Conservation (phyloP, 2,888 invertebrate species). For the Barypeithes pellucidus region DNA sequence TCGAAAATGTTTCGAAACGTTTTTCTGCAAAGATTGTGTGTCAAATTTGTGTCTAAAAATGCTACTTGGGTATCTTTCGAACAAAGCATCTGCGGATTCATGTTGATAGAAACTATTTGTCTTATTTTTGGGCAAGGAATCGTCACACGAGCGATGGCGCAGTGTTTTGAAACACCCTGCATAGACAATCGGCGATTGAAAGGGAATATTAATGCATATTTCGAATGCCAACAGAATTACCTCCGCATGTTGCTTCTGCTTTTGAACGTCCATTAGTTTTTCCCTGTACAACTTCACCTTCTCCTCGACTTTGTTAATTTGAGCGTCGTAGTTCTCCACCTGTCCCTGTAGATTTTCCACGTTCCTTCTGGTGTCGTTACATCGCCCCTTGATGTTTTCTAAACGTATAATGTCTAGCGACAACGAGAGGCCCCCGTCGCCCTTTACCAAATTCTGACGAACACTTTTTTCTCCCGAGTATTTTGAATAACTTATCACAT, state of each 20-base stretch:
- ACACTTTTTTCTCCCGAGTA: slow-evolving; percentile 78
- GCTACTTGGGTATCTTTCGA: too few species aligned
- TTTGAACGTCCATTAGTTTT: slow-evolving; percentile 58
- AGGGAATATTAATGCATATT: too few species aligned
- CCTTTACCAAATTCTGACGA: slow-evolving; percentile 73
- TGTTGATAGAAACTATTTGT: too few species aligned
- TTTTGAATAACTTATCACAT: slow-evolving; percentile 74
- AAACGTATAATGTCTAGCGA: slow-evolving; percentile 75
- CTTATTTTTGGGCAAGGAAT: too few species aligned
- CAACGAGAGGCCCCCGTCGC: slow-evolving; percentile 74
- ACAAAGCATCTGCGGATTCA: too few species aligned
- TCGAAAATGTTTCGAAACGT: too few species aligned
- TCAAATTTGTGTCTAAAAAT: too few species aligned
- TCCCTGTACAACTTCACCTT: slow-evolving; percentile 55
- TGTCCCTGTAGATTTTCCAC: slow-evolving; percentile 58
- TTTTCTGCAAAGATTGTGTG: too few species aligned
- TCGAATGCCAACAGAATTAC: too few species aligned
- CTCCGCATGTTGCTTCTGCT: slow-evolving; percentile 56
- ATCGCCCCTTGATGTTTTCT: slow-evolving; percentile 64
- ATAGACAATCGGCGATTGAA: too few species aligned
- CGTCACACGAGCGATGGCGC: too few species aligned
- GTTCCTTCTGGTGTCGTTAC: slow-evolving; percentile 57
- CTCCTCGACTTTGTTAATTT: slow-evolving; percentile 60
- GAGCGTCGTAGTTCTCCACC: slow-evolving; percentile 66
- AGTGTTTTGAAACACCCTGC: too few species aligned